A percentile compares a stretch with the other conserved stretches of the same genome.
These are phyloP conservation scores for Isoperla grammatica DNA, from an alignment of 2,888 invertebrate genomes.

Conservation along the genomic window DNA sequence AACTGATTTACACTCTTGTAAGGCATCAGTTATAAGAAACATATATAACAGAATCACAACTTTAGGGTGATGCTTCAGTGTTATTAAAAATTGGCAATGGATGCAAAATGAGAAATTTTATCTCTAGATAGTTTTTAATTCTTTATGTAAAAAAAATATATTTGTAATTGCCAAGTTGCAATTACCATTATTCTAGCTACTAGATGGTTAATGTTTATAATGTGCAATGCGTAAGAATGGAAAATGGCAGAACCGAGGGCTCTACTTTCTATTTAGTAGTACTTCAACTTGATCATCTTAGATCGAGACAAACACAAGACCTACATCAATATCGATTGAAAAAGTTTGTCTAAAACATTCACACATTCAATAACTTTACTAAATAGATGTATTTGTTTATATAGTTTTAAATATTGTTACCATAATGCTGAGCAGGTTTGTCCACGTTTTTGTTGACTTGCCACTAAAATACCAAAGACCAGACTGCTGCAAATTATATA, in stretches of 20 bases:
- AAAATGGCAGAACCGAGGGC: background rate
- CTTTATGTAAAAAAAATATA: no score
- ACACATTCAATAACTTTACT: constrained; percentile 30
- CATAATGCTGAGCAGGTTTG: constrained; percentile 32
- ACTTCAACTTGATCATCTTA: no score
- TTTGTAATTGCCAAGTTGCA: background rate
- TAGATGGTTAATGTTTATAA: background rate
- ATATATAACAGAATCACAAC: background rate
- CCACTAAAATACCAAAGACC: constrained; percentile 29
- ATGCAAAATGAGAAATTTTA: background rate
- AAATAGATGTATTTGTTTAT: constrained; percentile 28
- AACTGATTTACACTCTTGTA: constrained; percentile 30
- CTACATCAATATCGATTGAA: constrained; percentile 21
- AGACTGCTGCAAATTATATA: constrained; percentile 26
- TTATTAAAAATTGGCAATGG: background rate
- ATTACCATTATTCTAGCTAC: background rate
- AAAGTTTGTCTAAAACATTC: constrained; percentile 24
- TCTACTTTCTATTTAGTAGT: no score
- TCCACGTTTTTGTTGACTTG: constrained; percentile 28
- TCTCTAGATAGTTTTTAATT: no score
- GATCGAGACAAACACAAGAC: constrained; percentile 24
- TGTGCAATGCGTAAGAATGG: constrained; percentile 5
- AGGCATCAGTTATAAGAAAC: constrained; percentile 31
- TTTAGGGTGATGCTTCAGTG: no score
- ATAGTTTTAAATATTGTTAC: constrained; percentile 20